Base-by-base conservation (phyloP, 1,140 invertebrate genomes). In the Ceratina calcarata region DNA sequence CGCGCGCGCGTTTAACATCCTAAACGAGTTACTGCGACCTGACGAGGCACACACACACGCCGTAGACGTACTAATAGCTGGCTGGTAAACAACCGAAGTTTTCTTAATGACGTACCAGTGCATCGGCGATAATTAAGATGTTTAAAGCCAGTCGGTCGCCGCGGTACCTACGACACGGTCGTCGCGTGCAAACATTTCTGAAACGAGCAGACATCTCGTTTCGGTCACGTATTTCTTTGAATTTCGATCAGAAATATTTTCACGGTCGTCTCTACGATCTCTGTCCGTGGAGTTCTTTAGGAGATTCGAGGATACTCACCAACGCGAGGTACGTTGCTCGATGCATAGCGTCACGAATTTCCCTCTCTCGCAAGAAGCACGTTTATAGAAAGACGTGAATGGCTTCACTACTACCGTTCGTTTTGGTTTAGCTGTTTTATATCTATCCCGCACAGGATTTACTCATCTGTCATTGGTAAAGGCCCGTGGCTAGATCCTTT, bases 91-190 rank as follows among this genome's bases (percentile, higher is more conserved):
- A 78, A 64, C 27, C 45, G 2, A 24, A 71, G 76, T 78, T 72
- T 78, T 78, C 60, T 78, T 78, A 78, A 78, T 78, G 76, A 78
- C 76, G 76, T 78, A 27, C 67, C 24, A 27, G 32, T 57, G 64
- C 60, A 37, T 57, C 53, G 49, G 27, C n/a, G 60, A 65, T 78
- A 78, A 78, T 78, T 78, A 64, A 78, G 45, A n/a, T 45, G 49
- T 71, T 72, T 55, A 78, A 77, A 61, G 32, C 49, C 16, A 18
- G 51, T 22, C 13, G 37, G 22, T 45, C 55, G 55, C 16, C 67
- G n/a, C 53, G 73, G 12, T 49, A 20, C 12, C 27, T 60, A 8
- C 22, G 55, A 16, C 3, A 3, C 57, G n/a, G 55, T 15, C 12
- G 24, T 13, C 27, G 49, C 3, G n/a, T 16, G 20, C 32, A 49